These are phyloP conservation scores for Dasysyrphus albostriatus DNA, from an alignment of 2,888 invertebrate species.

Conservation along the genomic window DNA sequence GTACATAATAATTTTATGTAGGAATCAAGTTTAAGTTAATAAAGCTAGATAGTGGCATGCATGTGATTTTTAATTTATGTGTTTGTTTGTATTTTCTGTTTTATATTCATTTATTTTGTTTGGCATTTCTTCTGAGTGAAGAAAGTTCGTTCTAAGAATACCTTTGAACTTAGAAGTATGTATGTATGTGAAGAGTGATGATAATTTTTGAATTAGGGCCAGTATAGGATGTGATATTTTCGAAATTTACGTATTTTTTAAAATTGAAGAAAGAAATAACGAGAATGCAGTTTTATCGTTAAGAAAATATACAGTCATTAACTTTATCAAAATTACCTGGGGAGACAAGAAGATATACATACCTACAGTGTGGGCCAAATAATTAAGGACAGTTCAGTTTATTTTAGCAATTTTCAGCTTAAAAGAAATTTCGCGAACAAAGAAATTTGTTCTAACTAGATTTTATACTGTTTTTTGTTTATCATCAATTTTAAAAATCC, in stretches of 20 bases:
- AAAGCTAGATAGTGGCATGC: not conserved
- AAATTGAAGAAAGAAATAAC: not conserved
- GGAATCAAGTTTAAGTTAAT: not conserved
- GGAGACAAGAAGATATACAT: no score
- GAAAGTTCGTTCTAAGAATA: constrained; percentile 23
- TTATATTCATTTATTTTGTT: not conserved
- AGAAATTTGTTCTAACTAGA: no score
- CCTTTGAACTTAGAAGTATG: not conserved
- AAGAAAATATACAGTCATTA: not conserved
- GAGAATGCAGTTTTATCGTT: not conserved
- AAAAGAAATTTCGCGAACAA: no score
- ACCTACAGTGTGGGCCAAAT: no score
- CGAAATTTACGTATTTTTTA: not conserved
- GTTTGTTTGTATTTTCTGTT: constrained; percentile 15
- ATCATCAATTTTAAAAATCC: no score
- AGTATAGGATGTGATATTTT: not conserved
- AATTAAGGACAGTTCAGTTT: no score
- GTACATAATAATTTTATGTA: constrained; percentile 9
- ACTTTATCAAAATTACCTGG: no score
- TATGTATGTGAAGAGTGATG: not conserved
- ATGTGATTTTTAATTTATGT: constrained; percentile 3
- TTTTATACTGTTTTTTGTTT: no score
- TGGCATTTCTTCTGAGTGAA: not conserved
- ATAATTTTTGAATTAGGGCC: constrained; percentile 1
- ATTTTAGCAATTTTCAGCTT: no score